Evolutionary conservation across 2,797 vertebrate species (phyloP).

Genomic region (Sebastes miniatus): DNA sequence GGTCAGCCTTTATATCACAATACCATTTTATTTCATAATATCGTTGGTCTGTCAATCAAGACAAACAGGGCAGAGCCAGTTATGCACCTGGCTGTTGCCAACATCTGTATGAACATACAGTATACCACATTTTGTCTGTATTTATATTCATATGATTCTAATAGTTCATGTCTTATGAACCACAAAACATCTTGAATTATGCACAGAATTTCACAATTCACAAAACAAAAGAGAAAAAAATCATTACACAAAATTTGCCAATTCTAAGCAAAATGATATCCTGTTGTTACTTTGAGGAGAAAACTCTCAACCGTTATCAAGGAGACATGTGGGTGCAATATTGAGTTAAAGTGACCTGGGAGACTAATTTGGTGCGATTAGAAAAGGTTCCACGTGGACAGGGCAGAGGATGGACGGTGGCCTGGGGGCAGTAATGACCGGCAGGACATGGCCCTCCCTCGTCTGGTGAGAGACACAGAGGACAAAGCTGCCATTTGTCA

Average conservation of each 20-base stretch:
- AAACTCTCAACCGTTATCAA: neutral
- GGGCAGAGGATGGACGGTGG: conserved; percentile 79
- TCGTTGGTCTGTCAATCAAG: neutral
- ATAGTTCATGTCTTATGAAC: neutral
- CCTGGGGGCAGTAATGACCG: conserved; percentile 87
- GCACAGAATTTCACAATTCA: neutral
- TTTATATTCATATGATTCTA: neutral
- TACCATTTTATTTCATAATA: neutral
- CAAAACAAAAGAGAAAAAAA: neutral
- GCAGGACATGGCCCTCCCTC: conserved; percentile 86
- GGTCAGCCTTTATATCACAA: neutral
- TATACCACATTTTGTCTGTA: neutral
- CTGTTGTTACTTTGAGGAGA: neutral
- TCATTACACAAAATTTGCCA: neutral
- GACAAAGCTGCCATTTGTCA: conserved; percentile 28
- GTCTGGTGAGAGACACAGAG: conserved; percentile 66
- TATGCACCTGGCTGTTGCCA: neutral
- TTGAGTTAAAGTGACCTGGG: conserved; percentile 74
- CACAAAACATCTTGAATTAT: neutral
- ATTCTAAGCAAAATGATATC: neutral
- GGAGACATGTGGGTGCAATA: conserved; percentile 7
- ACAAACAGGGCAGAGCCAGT: neutral
- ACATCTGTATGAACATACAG: neutral
- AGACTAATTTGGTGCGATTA: conserved; percentile 77
- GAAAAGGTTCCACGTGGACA: conserved; percentile 89